phyloP scores from a whole-genome alignment of 2,888 invertebrate genomes.

The Diploptera punctata region DNA sequence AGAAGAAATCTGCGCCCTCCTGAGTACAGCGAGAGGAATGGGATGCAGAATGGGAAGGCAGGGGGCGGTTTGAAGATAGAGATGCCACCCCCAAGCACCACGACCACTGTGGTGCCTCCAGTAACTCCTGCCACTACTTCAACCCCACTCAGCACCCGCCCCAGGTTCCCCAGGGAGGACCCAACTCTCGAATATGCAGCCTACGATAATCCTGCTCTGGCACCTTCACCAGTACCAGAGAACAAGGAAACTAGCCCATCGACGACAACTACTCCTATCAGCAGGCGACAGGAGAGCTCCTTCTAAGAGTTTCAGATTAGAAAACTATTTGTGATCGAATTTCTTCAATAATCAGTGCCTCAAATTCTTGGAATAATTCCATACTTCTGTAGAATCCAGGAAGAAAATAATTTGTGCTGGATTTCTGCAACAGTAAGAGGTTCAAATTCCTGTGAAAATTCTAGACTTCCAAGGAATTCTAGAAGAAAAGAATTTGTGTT shows the following conservation, averaged over 20 bases:
- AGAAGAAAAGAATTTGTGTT: too few species aligned
- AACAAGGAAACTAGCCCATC: neutral
- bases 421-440: too few species aligned
- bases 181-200: conserved; percentile 36
- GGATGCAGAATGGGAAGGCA: neutral
- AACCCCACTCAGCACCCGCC: conserved; percentile 22
- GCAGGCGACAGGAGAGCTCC: conserved; percentile 13
- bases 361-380: too few species aligned
- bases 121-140: conserved; percentile 32
- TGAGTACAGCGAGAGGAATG: too few species aligned
- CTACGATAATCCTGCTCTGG: conserved; percentile 38
- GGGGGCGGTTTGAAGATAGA: conserved; percentile 4
- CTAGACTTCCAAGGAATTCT: too few species aligned
- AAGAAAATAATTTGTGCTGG: too few species aligned
- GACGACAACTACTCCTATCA: neutral
- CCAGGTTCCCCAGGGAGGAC: conserved; percentile 35
- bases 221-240: conserved; percentile 34
- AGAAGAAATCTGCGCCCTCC: neutral
- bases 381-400: too few species aligned
- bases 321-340: too few species aligned
- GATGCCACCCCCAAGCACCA: neutral
- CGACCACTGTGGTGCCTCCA: neutral
- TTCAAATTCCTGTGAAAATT: too few species aligned
- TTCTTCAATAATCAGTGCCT: too few species aligned
- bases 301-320: too few species aligned